Evolutionary conservation across 2,888 invertebrate genomes (phyloP).

Genomic region (Habroteleia sp.): DNA sequence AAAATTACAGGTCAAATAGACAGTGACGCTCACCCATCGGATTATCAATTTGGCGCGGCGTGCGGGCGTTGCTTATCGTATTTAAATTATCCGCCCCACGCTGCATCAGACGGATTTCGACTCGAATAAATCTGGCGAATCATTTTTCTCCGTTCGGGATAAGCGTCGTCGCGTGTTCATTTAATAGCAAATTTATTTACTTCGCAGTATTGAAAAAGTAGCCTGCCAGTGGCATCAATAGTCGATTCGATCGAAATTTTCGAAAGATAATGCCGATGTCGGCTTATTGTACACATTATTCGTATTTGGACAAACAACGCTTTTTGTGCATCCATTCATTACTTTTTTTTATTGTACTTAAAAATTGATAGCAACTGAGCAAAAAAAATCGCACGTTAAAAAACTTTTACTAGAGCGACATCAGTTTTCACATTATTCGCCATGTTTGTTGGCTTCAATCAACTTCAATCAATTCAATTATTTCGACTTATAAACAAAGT

Average conservation of each 20-base stretch:
- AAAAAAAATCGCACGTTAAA: slow-evolving; percentile 35
- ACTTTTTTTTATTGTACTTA: slow-evolving; percentile 56
- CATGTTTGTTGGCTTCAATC: no score
- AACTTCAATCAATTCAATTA: no score
- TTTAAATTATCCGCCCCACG: slow-evolving; percentile 45
- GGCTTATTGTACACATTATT: slow-evolving; percentile 53
- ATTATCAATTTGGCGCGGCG: slow-evolving; percentile 43
- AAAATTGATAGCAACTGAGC: slow-evolving; percentile 42
- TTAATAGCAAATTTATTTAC: slow-evolving; percentile 63
- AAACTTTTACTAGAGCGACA: not conserved
- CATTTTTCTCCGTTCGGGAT: slow-evolving; percentile 51
- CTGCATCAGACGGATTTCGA: slow-evolving; percentile 54
- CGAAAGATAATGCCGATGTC: slow-evolving; percentile 41
- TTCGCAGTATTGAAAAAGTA: slow-evolving; percentile 62
- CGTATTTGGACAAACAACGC: slow-evolving; percentile 45
- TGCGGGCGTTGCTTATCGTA: slow-evolving; percentile 51
- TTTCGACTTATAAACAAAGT: no score
- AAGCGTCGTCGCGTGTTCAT: slow-evolving; percentile 40
- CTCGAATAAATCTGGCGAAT: slow-evolving; percentile 41
- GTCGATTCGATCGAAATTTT: slow-evolving; percentile 37
- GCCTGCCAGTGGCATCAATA: slow-evolving; percentile 62
- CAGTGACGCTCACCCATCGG: slow-evolving; percentile 37
- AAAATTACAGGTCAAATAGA: slow-evolving; percentile 48
- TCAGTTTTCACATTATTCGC: slow-evolving; percentile 6
- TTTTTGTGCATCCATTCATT: slow-evolving; percentile 42